Base-by-base conservation (phyloP, 2,797 vertebrate genomes). In the Hippocampus kuda region DNA sequence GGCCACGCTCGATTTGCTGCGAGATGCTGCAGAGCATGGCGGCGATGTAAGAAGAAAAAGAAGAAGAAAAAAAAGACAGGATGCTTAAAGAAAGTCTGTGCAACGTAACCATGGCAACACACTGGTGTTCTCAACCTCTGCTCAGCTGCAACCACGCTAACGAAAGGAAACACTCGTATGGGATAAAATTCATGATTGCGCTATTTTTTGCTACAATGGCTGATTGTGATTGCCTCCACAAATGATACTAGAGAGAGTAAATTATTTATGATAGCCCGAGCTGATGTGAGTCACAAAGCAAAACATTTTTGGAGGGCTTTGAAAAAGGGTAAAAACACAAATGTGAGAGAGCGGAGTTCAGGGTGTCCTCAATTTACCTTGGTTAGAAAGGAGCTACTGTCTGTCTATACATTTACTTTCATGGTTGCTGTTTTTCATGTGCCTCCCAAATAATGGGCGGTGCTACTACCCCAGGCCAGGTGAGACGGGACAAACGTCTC, bases 21-120 rank as follows among this genome's bases (percentile, higher is more conserved):
- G 70, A 77, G 80, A 81, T 56, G 75, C 79, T 79, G 79, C 78
- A 67, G 71, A 82, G 79, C 48, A 1, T 38, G 27, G 20, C 65
- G 65, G 30, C 42, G 71, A 74, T 77, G 76, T 51, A 49, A 72
- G 72, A 78, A 80, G 75, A 70, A 78, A 76, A 81, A 77, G 69
- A 38, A 11, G 8, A 68, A 69, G 42, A 70, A 69, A 77, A 80
- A 18, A 27, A 65, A 49, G 64, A 66, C 20, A 46, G 16, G 46
- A 30, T 26, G 44, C 64, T 48, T 20, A 30, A 51, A 48, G 65
- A 66, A 66, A 66, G 48, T 66, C 65, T 66, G 48, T 11, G 16
- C 16, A 27, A 18, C 15, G 63, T 65, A 65, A 65, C 63, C 63
- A 65, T 65, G 63, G 63, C 44, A 65, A 65, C 63, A 11, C 44